A percentile compares a stretch with the other conserved stretches of the same genome.
phyloP scores from a whole-genome alignment of 2,113 vertebrate species.

The Nannospalax galili region DNA sequence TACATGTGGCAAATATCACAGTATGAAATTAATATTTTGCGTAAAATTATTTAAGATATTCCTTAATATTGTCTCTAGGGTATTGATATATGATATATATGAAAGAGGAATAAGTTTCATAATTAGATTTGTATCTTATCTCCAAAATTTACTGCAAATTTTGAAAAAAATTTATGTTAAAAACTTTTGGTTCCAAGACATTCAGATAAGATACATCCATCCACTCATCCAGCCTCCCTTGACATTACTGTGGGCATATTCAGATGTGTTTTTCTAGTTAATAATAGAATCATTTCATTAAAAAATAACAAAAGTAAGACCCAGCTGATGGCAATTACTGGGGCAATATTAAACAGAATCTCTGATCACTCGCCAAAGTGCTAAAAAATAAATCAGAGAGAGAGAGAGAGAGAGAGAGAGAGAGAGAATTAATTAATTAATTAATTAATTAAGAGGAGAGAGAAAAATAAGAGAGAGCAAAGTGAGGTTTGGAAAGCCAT shows the following conservation, averaged over 20 bases:
- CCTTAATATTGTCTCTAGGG: background rate
- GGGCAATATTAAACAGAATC: background rate
- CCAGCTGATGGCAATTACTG: background rate
- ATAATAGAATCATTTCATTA: background rate
- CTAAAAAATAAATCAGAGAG: background rate
- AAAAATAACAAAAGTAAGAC: conserved; percentile 47
- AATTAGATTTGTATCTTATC: no score
- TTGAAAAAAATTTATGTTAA: background rate
- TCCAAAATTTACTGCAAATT: background rate
- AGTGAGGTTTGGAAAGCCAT: background rate
- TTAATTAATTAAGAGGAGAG: no score
- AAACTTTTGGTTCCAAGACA: background rate
- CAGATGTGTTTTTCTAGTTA: conserved; percentile 13
- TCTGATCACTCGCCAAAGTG: conserved; percentile 22
- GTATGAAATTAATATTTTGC: background rate
- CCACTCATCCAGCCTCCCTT: background rate
- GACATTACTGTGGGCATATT: background rate
- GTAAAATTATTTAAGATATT: background rate
- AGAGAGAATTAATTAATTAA: no score
- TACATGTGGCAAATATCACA: background rate
- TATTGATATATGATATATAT: background rate
- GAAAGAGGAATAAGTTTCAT: background rate
- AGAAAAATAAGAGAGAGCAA: background rate
- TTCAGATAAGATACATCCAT: background rate
- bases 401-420: background rate